phyloP scores from a whole-genome alignment of 1,140 invertebrate species.

The Cheumatopsyche charites region DNA sequence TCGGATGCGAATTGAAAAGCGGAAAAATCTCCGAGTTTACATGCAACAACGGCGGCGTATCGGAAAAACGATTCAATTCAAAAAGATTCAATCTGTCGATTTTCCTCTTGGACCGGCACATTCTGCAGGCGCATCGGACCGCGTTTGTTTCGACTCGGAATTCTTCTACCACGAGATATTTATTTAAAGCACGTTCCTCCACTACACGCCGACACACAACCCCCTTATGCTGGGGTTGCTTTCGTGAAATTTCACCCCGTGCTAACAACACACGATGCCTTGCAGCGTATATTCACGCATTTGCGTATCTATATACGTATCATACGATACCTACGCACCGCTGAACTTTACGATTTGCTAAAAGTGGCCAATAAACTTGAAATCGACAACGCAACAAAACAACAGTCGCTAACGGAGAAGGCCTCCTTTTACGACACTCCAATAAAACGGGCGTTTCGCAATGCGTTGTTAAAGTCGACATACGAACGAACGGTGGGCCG shows the following conservation, averaged over 20 bases:
- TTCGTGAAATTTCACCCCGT: background rate
- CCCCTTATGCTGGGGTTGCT: background rate
- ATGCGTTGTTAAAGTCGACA: constrained; percentile 35
- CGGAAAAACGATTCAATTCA: too few species aligned
- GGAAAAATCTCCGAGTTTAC: too few species aligned
- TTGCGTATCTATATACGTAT: constrained; percentile 5
- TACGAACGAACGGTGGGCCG: constrained; percentile 31
- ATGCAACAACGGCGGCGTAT: too few species aligned
- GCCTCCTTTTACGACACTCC: constrained; percentile 28
- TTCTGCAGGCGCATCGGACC: background rate
- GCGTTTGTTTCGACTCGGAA: background rate
- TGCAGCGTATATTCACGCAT: too few species aligned
- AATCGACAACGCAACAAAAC: too few species aligned
- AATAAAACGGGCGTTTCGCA: constrained; percentile 38
- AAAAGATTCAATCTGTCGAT: background rate
- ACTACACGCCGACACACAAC: background rate
- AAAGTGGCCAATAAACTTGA: too few species aligned
- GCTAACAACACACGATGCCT: background rate
- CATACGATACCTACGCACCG: background rate
- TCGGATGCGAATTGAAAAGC: too few species aligned
- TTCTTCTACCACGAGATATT: background rate
- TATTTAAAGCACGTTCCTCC: constrained; percentile 5
- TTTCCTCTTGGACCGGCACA: constrained; percentile 1
- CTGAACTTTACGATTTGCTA: background rate
- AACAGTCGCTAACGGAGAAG: background rate